Evolutionary conservation across 2,113 vertebrate genomes (phyloP).

Genomic region (Myiozetetes cayanensis): DNA sequence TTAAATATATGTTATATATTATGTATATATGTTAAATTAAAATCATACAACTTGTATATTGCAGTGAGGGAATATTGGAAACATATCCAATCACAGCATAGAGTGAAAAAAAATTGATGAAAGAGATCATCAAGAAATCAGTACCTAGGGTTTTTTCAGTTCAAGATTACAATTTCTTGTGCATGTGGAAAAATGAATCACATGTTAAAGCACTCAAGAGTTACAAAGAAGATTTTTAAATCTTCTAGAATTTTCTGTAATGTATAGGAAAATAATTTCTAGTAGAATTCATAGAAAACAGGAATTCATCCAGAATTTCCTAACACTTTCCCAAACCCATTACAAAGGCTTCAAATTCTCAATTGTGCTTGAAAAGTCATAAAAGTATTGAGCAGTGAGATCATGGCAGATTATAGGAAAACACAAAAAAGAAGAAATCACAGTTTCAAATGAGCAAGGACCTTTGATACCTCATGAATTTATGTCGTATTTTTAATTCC

Average conservation of each 20-base stretch:
- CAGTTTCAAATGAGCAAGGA: not conserved
- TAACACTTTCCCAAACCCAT: not conserved
- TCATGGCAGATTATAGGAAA: not conserved
- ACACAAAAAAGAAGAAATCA: not conserved
- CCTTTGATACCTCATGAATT: not conserved
- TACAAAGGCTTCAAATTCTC: not conserved
- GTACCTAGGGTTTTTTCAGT: not conserved
- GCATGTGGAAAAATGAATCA: not conserved
- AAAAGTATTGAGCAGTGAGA: not conserved
- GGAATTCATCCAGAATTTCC: not conserved
- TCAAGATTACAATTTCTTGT: not conserved
- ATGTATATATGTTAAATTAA: too few species aligned
- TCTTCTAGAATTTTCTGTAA: not conserved
- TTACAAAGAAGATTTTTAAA: not conserved
- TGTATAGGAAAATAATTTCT: fast-evolving
- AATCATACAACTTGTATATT: not conserved
- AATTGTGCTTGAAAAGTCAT: not conserved
- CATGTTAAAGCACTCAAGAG: not conserved
- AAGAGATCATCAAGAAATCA: not conserved
- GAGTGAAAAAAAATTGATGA: not conserved
- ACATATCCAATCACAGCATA: not conserved
- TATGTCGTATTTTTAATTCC: not conserved
- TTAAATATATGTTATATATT: too few species aligned
- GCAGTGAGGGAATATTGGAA: not conserved
- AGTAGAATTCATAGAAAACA: not conserved